Percentiles rank a stretch among this genome's conserved stretches.
Conservation (phyloP, 2,888 invertebrate species). For the Smittia sp. region DNA sequence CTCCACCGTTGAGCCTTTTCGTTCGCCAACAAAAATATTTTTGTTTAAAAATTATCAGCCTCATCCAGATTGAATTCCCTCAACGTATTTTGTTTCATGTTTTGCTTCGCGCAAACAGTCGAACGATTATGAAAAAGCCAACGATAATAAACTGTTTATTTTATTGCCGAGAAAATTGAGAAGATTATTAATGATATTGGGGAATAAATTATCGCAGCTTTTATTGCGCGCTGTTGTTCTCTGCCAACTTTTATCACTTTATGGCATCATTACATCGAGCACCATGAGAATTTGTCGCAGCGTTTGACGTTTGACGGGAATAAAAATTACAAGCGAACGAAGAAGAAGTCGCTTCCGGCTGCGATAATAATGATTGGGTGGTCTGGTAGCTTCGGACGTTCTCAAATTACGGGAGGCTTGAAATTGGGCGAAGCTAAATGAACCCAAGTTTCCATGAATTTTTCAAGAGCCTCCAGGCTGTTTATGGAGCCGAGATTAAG, state of each 20-base stretch:
- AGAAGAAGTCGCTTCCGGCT: no score
- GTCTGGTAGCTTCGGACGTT: no score
- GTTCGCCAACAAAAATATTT: neutral
- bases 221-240: constrained; percentile 1
- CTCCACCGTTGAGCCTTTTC: no score
- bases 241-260: neutral
- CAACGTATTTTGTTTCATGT: neutral
- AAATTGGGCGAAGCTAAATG: no score
- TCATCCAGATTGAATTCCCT: neutral
- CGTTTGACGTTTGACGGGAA: no score
- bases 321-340: no score
- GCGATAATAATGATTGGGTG: no score
- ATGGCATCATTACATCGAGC: neutral
- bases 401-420: no score
- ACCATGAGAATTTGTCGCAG: neutral
- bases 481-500: no score
- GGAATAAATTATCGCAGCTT: constrained; percentile 4
- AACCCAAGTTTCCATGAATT: no score
- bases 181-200: constrained; percentile 21
- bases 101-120: neutral
- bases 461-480: no score
- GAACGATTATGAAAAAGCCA: neutral
- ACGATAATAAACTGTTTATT: constrained; percentile 23
- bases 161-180: constrained; percentile 20
- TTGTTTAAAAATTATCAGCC: neutral